Conservation (phyloP, 2,888 invertebrate genomes). For the Nemurella pictetii region DNA sequence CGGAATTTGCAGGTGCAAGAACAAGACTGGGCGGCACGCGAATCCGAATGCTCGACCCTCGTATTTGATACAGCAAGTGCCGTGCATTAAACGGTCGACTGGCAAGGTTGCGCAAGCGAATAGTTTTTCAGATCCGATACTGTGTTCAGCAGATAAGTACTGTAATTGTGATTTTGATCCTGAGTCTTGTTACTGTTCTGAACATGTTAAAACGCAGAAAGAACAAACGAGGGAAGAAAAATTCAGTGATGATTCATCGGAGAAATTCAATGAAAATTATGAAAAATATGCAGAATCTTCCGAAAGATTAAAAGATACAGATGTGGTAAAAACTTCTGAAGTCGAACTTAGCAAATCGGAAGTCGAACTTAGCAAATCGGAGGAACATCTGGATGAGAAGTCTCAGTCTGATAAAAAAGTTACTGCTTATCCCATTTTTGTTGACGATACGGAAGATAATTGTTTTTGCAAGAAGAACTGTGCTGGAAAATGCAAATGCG, state of each 20-base stretch:
- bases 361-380: background rate
- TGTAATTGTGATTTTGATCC: background rate
- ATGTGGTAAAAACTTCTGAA: too few relatives aligned
- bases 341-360: background rate
- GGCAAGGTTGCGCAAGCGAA: background rate
- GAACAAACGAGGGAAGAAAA: too few relatives aligned
- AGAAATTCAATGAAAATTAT: too few relatives aligned
- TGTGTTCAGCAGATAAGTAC: background rate
- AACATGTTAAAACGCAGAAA: background rate
- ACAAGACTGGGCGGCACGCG: background rate
- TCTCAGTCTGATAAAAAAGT: background rate
- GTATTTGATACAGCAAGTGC: background rate
- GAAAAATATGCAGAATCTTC: background rate
- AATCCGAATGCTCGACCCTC: background rate
- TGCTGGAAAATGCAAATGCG: background rate
- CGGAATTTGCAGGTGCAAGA: background rate
- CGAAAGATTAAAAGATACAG: too few relatives aligned
- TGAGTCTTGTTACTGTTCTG: background rate
- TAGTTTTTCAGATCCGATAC: background rate
- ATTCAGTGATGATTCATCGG: too few relatives aligned
- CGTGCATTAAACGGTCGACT: background rate
- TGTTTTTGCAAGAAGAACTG: background rate
- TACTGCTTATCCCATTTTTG: background rate
- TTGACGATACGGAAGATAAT: background rate
- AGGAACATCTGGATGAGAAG: background rate